Base-by-base conservation (phyloP, 2,888 invertebrate species). In the Caradrina clavipalpis region DNA sequence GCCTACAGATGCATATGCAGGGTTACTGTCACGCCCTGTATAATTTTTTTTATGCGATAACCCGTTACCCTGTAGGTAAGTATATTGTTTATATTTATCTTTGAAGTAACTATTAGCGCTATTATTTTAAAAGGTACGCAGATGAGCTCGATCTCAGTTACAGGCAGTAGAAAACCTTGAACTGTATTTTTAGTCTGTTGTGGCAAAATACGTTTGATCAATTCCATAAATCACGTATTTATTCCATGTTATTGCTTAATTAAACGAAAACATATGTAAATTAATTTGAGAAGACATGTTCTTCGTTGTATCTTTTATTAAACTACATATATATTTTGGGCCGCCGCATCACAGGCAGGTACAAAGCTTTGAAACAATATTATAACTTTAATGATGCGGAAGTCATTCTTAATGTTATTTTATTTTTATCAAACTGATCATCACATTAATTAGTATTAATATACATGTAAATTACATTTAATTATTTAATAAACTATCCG, bases 301-400 rank as follows among this genome's bases (percentile, higher is more conserved):
- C 45, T 45, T 17, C 13, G 13, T 11, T 15, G 42, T 13, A 11
- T 15, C 42, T 42, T 42, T 15, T 45, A 11, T 45, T 45, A 17
- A 5, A 5, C 17, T 17, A 45, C 17, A 3, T 45, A 45, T 45
- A 3, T 45, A 15, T 45, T 45, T 45, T 17, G 17, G 1, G 17
- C 17, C 17, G 45, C 45, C 15, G 17, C 15, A 45, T 17, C 17
- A 45, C 45, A 6, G 10, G 19, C n/a, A 54, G 21, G 35, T 8
- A 8, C 35, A 39, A 56, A 60, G 31, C 3, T 26, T 64, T 21
- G 0, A 54, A 75, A 10, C 22, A 49, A 50, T 26, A 31, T 49
- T 47, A 65, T 11, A 57, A 50, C 3, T 47, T 19, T 75, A 71
- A 73, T 63, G 13, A 70, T 57, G 19, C 51, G 79, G 78, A 75